A percentile compares a stretch with the other conserved stretches of the same genome.
Conservation (phyloP, 2,113 vertebrate genomes). For the Aplodontia rufa region DNA sequence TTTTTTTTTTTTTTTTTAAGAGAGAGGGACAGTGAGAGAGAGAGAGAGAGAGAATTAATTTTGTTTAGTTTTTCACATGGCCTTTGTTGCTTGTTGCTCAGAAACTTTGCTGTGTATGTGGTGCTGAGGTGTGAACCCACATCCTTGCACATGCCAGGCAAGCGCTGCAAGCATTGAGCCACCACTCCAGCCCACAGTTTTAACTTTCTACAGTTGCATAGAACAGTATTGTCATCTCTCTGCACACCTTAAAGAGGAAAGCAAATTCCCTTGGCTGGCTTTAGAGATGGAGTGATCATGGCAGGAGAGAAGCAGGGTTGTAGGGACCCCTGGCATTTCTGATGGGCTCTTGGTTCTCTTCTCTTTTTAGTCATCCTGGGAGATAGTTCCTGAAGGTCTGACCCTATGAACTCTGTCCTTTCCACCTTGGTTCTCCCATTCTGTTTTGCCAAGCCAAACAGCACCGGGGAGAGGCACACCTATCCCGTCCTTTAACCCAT, state of each 20-base stretch:
- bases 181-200: too few relatives aligned
- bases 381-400: not conserved
- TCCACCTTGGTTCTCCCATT: not conserved
- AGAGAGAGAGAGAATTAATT: too few relatives aligned
- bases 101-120: too few relatives aligned
- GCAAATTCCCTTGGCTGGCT: not conserved
- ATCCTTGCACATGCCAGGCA: too few relatives aligned
- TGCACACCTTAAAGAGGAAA: not conserved
- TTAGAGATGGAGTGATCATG: not conserved
- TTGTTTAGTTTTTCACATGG: too few relatives aligned
- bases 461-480: slow-evolving; percentile 17
- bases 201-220: not conserved
- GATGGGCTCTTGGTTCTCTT: not conserved
- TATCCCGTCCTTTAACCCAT: slow-evolving; percentile 74
- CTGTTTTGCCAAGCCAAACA: not conserved
- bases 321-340: not conserved
- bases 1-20: too few relatives aligned
- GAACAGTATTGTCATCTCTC: not conserved
- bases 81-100: too few relatives aligned
- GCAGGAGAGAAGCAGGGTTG: not conserved
- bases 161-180: too few relatives aligned
- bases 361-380: not conserved
- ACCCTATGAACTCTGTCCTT: not conserved
- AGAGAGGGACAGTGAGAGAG: too few relatives aligned
- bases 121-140: too few relatives aligned